Base-by-base conservation (phyloP, 2,888 invertebrate genomes). In the Sesia bembeciformis region DNA sequence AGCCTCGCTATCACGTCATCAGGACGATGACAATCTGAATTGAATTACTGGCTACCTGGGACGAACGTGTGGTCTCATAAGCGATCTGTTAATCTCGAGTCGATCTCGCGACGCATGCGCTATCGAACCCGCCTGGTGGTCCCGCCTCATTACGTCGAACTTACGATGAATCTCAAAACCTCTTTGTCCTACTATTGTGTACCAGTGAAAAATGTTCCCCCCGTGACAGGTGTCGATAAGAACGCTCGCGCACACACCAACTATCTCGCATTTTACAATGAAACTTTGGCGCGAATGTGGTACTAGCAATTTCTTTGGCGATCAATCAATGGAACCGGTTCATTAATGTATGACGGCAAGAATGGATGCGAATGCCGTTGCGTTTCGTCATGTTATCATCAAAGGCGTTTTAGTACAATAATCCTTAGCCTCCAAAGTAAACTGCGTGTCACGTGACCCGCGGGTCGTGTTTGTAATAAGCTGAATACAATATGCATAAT, bases 11-110 rank as follows among this genome's bases (percentile, higher is more conserved):
- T 88, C 87, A 78, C 80, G 75, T 84, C 82, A 86, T 86, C 85
- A 74, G 70, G 70, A 78, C 78, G 87, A 89, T 87, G 89, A 89
- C 89, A 89, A 89, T 89, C 89, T 82, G 77, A 81, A 85, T 89
- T 84, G 84, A 87, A 87, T 85, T 81, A 85, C 87, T 68, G 76
- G 81, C 87, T 87, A 86, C 88, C 85, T 86, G 86, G 78, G 73
- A 75, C 82, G 74, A 78, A 74, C 78, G 88, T 89, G 89, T 89
- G 89, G 89, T 88, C 87, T 78, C 72, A 70, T 74, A 70, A 78
- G 68, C 75, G 78, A 84, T 84, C 81, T 76, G 74, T 75, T 83
- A 84, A 87, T 87, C 85, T 82, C 68, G 63, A 74, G 69, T 76
- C 80, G 78, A 87, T 88, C 87, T 85, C 72, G 76, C 78, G 71